Base-by-base conservation (phyloP, 2,888 invertebrate genomes). In the Tolmerus cingulatus region DNA sequence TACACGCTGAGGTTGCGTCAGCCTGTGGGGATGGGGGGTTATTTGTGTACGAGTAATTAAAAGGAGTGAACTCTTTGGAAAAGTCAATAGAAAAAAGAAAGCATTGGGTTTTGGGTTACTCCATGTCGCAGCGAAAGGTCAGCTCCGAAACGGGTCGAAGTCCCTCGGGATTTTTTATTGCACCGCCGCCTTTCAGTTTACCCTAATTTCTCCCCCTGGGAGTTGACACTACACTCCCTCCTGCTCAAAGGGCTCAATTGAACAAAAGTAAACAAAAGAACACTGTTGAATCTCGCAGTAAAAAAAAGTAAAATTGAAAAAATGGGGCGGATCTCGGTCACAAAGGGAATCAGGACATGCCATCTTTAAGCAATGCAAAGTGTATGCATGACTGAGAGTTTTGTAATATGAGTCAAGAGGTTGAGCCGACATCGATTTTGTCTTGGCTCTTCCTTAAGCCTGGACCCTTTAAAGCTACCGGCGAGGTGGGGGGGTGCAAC, bases 351-450 rank as follows among this genome's bases (percentile, higher is more conserved):
- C 81, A 81, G 81, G 55, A 55, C 55, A 40, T 27, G 79, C 51
- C 46, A 51, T 81, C 81, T 81, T 81, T 81, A 81, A 81, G 12
- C 55, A 14, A n/a, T 76, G 76, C 76, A 34, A 40, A 37, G 14
- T n/a, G 40, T 37, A 76, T 76, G 40, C 34, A 76, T n/a, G 37
- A 23, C 78, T 43, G 43, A 40, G 78, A 40, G 46, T 78, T 40
- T 43, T 81, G 51, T 81, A 55, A 81, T 81, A 81, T 81, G 34
- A 81, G 51, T 81, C 81, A 81, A 81, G 81, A 30, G 81, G 81
- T 55, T n/a, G 30, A 55, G 81, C 34, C 30, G 55, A 1, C 51
- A 81, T 81, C 34, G 81, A 81, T 81, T 81, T 81, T 81, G 46
- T 81, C 78, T 78, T 55, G 27, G 76, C 19, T 34, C 37, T 40